These are phyloP conservation scores for Sesamia nonagrioides DNA, from an alignment of 1,140 invertebrate genomes.

Conservation along the genomic window DNA sequence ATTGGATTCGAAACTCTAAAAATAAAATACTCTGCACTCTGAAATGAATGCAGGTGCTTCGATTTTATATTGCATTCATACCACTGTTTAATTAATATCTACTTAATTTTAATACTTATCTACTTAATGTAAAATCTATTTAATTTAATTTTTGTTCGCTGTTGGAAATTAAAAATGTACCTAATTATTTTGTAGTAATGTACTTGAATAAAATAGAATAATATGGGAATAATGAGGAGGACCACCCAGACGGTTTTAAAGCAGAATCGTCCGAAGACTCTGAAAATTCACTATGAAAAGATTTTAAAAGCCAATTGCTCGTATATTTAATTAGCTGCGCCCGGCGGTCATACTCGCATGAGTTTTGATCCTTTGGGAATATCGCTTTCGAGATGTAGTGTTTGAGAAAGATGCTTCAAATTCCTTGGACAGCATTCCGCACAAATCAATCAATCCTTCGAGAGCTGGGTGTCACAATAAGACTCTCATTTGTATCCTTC, in stretches of 20 bases:
- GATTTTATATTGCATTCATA: background rate
- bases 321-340: no score
- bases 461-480: no score
- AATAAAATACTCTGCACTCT: background rate
- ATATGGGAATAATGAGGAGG: background rate
- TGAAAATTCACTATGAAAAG: background rate
- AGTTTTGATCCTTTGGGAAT: no score
- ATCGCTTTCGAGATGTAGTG: no score
- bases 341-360: no score
- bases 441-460: no score
- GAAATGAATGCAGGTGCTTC: background rate
- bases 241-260: background rate
- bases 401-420: no score
- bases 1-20: no score
- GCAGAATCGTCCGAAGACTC: background rate
- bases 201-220: background rate
- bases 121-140: no score
- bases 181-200: background rate
- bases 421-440: no score
- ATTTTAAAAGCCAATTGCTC: background rate
- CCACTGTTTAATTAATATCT: background rate
- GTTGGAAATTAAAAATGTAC: background rate
- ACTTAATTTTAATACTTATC: no score
- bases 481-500: no score
- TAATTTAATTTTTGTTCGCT: background rate